A percentile compares a stretch with the other conserved stretches of the same genome.
phyloP scores from a whole-genome alignment of 2,113 vertebrate species.

The Ranitomeya variabilis region DNA sequence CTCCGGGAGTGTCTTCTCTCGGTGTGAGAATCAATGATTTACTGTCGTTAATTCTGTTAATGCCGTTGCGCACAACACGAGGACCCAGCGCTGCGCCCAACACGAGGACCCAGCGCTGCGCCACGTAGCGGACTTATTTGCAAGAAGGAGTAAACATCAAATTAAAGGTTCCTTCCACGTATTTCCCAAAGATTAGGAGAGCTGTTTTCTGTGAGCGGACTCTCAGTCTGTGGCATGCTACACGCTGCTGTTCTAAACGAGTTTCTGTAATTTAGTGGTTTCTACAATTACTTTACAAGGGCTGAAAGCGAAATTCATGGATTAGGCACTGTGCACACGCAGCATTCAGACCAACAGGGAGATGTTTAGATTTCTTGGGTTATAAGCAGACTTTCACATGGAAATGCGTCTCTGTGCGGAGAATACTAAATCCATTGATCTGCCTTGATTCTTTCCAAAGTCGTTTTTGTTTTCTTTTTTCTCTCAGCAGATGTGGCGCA shows the following conservation, averaged over 20 bases:
- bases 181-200: slow-evolving; percentile 53
- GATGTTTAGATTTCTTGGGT: slow-evolving; percentile 25
- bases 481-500: background rate
- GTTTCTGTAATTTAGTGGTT: slow-evolving; percentile 58
- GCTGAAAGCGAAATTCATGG: slow-evolving; percentile 43
- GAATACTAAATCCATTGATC: slow-evolving; percentile 19
- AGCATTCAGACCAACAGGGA: slow-evolving; percentile 38
- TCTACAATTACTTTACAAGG: slow-evolving; percentile 56
- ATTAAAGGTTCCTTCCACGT: slow-evolving; percentile 50
- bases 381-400: slow-evolving; percentile 21
- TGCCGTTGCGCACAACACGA: slow-evolving; percentile 56
- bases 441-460: background rate
- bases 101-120: slow-evolving; percentile 59
- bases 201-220: slow-evolving; percentile 39
- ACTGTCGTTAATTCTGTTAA: slow-evolving; percentile 73
- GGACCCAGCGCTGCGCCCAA: slow-evolving; percentile 58
- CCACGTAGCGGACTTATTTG: slow-evolving; percentile 60
- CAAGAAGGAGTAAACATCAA: slow-evolving; percentile 48
- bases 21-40: slow-evolving; percentile 68
- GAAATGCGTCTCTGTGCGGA: slow-evolving; percentile 5
- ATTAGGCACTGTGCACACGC: slow-evolving; percentile 42
- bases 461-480: background rate
- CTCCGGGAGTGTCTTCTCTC: slow-evolving; percentile 61
- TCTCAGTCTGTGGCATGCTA: slow-evolving; percentile 47
- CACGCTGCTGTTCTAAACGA: slow-evolving; percentile 56